These are phyloP conservation scores for Ammodramus savannarum DNA, from an alignment of 2,113 vertebrate genomes.

Conservation along the genomic window DNA sequence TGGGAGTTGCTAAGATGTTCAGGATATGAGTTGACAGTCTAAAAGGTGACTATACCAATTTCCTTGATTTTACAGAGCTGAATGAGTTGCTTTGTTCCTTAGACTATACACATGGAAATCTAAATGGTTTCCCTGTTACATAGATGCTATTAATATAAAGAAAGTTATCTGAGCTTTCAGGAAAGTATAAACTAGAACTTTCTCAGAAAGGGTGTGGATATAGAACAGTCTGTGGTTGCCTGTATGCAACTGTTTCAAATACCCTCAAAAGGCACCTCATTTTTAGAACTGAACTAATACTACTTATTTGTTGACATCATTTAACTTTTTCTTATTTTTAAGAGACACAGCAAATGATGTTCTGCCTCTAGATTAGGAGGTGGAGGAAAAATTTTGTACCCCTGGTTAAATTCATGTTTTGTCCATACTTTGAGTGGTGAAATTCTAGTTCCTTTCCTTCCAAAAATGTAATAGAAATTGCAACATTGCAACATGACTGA, in stretches of 20 bases:
- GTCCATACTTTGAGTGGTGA: neutral
- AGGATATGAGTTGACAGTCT: neutral
- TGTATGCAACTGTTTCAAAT: neutral
- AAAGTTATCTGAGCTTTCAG: neutral
- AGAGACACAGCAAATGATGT: neutral
- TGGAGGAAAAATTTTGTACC: neutral
- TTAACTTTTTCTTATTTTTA: neutral
- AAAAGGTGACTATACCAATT: conserved; percentile 2
- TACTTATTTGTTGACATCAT: neutral
- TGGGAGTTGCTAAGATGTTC: neutral
- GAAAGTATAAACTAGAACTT: neutral
- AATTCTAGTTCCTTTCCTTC: neutral
- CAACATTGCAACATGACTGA: neutral
- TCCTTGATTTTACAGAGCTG: neutral
- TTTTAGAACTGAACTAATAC: neutral
- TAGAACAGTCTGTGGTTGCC: neutral
- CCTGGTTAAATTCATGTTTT: neutral
- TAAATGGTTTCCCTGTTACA: neutral
- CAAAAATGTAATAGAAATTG: neutral
- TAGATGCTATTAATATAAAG: neutral
- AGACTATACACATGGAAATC: neutral
- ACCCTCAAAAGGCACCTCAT: neutral
- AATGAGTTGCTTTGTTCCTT: conserved; percentile 16
- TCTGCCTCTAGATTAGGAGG: neutral
- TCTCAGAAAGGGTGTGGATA: neutral